Evolutionary conservation across 1,140 invertebrate species (phyloP).

Genomic region (Papilio aristodemus): DNA sequence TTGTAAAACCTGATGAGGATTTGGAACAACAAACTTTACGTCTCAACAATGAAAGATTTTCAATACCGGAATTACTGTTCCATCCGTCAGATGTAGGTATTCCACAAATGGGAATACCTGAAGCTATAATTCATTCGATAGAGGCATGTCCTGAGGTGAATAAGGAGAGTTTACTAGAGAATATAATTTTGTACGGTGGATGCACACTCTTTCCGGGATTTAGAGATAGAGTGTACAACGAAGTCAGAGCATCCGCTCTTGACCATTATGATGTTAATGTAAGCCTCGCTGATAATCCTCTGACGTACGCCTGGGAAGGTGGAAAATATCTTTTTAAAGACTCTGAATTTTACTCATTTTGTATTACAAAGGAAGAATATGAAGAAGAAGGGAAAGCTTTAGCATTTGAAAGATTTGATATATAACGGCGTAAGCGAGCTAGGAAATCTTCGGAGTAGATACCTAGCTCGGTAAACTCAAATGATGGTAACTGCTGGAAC

Average conservation of each 20-base stretch:
- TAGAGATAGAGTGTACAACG: slow-evolving; percentile 88
- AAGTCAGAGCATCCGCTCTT: slow-evolving; percentile 89
- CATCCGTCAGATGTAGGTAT: slow-evolving; percentile 97
- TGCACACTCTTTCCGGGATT: slow-evolving; percentile 92
- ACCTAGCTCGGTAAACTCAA: slow-evolving; percentile 55
- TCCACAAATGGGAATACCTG: slow-evolving; percentile 95
- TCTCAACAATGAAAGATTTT: slow-evolving; percentile 95
- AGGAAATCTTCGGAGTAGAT: slow-evolving; percentile 58
- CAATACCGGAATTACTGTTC: slow-evolving; percentile 97
- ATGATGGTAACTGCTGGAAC: neutral
- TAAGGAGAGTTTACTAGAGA: slow-evolving; percentile 90
- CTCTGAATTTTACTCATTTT: slow-evolving; percentile 86
- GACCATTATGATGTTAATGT: slow-evolving; percentile 85
- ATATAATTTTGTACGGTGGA: slow-evolving; percentile 96
- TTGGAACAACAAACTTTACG: slow-evolving; percentile 90
- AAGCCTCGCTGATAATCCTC: slow-evolving; percentile 86
- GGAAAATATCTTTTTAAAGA: slow-evolving; percentile 88
- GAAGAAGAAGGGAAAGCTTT: slow-evolving; percentile 90
- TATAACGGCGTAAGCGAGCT: slow-evolving; percentile 77
- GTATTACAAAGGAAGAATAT: slow-evolving; percentile 92
- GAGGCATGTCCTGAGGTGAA: slow-evolving; percentile 88
- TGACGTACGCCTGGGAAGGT: slow-evolving; percentile 93
- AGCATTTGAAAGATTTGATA: slow-evolving; percentile 86
- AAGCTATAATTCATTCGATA: slow-evolving; percentile 91
- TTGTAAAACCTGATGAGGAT: slow-evolving; percentile 80